A percentile compares a stretch with the other conserved stretches of the same genome.
phyloP scores from a whole-genome alignment of 2,888 invertebrate species.

The Nebria brevicollis region DNA sequence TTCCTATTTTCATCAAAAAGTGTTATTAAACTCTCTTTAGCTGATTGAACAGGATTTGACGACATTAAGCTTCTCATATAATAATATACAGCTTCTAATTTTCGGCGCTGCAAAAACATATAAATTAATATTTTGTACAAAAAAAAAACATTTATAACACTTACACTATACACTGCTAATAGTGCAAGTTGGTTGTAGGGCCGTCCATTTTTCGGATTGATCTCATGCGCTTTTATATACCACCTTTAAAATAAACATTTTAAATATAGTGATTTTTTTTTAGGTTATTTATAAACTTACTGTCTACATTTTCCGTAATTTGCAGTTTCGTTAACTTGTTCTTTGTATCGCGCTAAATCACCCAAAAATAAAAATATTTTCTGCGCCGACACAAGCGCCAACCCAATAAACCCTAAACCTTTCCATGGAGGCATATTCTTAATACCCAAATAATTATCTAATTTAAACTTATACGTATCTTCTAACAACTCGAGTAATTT shows the following conservation, averaged over 20 bases:
- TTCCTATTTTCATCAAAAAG: slow-evolving; percentile 93
- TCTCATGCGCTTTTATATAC: slow-evolving; percentile 93
- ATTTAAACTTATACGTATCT: slow-evolving; percentile 77
- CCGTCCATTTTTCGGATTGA: slow-evolving; percentile 94
- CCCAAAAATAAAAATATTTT: slow-evolving; percentile 90
- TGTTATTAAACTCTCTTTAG: slow-evolving; percentile 87
- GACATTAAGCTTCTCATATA: slow-evolving; percentile 96
- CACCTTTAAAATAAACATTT: slow-evolving; percentile 66
- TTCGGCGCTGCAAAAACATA: slow-evolving; percentile 76
- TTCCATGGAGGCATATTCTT: slow-evolving; percentile 70
- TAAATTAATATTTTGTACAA: background rate
- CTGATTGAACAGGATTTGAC: slow-evolving; percentile 91
- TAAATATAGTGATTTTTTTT: background rate
- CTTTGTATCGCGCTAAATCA: slow-evolving; percentile 90
- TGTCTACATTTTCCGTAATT: slow-evolving; percentile 83
- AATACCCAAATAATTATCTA: slow-evolving; percentile 71
- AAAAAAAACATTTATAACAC: slow-evolving; percentile 56
- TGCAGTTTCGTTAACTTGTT: slow-evolving; percentile 81
- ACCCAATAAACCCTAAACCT: slow-evolving; percentile 73
- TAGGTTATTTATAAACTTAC: slow-evolving; percentile 61
- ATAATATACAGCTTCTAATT: slow-evolving; percentile 96
- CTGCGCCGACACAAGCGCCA: slow-evolving; percentile 87
- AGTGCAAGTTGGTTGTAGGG: slow-evolving; percentile 96
- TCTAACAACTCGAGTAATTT: slow-evolving; percentile 78
- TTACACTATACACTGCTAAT: slow-evolving; percentile 82